Base-by-base conservation (phyloP, 2,888 invertebrate genomes). In the Byasa hedistus region DNA sequence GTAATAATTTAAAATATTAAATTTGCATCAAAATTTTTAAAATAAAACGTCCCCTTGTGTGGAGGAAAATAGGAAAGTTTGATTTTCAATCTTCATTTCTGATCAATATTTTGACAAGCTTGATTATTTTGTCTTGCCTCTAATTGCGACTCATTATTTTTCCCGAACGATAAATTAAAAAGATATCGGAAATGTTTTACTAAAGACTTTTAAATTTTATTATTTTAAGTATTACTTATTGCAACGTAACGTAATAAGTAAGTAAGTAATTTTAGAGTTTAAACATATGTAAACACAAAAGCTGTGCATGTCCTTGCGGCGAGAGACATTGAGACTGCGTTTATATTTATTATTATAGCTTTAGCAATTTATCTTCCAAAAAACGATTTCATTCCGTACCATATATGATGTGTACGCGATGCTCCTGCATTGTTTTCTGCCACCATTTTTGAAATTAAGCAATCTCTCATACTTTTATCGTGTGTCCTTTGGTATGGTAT, bases 311-410 rank as follows among this genome's bases (percentile, higher is more conserved):
- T 27, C 32, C 61, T 32, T 24, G 52, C 27, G 22, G 5, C 21
- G 8, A 61, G 24, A 61, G 61, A 54, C 61, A 23, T 1, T 17
- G 52, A 17, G 61, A 32, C 54, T 21, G 27, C 54, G 19, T 32
- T 51, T n/a, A 61, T 61, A 51, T 61, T 36, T 54, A 27, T 61
- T 52, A 54, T 61, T 61, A 52, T 60, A 60, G 48, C 60, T 60
- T 27, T 27, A 10, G n/a, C 51, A 44, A 48, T 60, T 60, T 27
- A 60, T 60, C 10, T 60, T 51, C 60, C 51, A 3, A 61, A 61
- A 52, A 52, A 10, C n/a, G 27, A 2, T 15, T 22, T 8, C 8
- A 19, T n/a, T 52, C 7, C 24, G 19, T 27, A n/a, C 60, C 60
- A 27, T 57, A 57, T 21, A 57, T n/a, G 19, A 57, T 19, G 21